Percentiles rank a stretch among this genome's conserved stretches.
Evolutionary conservation across 2,797 vertebrate species (phyloP).

Genomic region (Phaenicophaeus curvirostris): DNA sequence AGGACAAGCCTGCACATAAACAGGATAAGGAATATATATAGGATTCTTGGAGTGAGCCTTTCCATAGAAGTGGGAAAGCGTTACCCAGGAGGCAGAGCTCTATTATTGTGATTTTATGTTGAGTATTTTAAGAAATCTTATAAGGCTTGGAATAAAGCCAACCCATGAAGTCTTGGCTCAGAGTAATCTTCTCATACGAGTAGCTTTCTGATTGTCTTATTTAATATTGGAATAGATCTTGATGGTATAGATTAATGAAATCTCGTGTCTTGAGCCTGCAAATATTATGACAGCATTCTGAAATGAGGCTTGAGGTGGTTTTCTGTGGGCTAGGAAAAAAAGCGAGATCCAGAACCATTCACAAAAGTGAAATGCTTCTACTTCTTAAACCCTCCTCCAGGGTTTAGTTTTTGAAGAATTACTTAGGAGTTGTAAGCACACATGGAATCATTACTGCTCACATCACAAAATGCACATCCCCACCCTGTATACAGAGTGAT

Average conservation of each 20-base stretch:
- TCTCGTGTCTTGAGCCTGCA: neutral
- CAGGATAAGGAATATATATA: neutral
- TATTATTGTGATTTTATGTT: neutral
- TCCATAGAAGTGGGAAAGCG: neutral
- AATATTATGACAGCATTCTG: slow-evolving; percentile 7
- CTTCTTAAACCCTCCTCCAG: neutral
- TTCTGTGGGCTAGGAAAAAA: neutral
- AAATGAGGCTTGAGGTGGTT: neutral
- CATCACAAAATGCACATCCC: neutral
- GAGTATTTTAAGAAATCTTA: neutral
- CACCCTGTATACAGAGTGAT: neutral
- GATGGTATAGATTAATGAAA: slow-evolving; percentile 7
- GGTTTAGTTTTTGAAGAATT: neutral
- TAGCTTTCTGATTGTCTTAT: neutral
- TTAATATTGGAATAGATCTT: neutral
- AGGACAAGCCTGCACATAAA: neutral
- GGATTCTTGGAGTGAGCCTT: neutral
- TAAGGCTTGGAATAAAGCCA: neutral
- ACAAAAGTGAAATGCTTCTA: neutral
- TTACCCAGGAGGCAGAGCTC: neutral
- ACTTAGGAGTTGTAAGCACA: neutral
- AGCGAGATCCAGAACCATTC: neutral
- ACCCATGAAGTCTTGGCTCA: neutral
- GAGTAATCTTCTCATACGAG: neutral
- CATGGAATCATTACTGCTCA: neutral